A percentile compares a stretch with the other conserved stretches of the same genome.
Evolutionary conservation across 2,797 vertebrate genomes (phyloP).

Genomic region (Parambassis ranga): DNA sequence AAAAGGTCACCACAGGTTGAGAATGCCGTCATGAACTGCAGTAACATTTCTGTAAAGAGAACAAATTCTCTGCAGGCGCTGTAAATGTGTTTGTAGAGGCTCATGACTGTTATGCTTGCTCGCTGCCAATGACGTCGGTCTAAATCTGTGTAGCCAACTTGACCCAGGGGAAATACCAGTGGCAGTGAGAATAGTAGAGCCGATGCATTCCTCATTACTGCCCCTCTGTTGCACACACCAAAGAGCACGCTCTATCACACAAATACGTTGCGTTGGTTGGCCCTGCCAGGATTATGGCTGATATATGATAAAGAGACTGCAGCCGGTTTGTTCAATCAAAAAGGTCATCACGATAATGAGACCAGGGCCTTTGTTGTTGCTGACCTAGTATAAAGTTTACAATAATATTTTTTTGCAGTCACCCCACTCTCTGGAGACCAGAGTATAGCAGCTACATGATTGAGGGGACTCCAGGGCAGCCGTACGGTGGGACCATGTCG

Average conservation of each 20-base stretch:
- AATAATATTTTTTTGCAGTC: slow-evolving; percentile 74
- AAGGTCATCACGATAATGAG: neutral
- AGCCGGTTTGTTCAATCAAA: slow-evolving; percentile 11
- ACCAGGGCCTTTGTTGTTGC: neutral
- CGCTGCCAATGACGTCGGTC: slow-evolving; percentile 50
- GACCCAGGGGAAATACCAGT: slow-evolving; percentile 57
- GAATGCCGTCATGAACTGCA: neutral
- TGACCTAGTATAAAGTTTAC: neutral
- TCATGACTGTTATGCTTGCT: slow-evolving; percentile 53
- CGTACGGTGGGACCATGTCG: slow-evolving; percentile 96
- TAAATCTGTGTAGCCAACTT: slow-evolving; percentile 55
- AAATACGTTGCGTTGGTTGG: slow-evolving; percentile 30
- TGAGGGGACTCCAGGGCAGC: slow-evolving; percentile 96
- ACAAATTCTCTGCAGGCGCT: slow-evolving; percentile 29
- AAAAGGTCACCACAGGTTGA: too few species aligned
- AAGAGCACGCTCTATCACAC: slow-evolving; percentile 47
- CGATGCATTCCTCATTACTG: slow-evolving; percentile 76
- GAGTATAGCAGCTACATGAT: slow-evolving; percentile 99
- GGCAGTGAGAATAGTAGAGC: slow-evolving; percentile 63
- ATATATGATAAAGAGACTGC: slow-evolving; percentile 14
- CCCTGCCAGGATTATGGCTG: slow-evolving; percentile 31
- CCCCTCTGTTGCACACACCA: slow-evolving; percentile 72
- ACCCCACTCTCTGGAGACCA: slow-evolving; percentile 97
- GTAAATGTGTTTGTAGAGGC: slow-evolving; percentile 61
- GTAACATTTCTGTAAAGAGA: neutral